Evolutionary conservation across 2,113 vertebrate genomes (phyloP).

Genomic region (Vidua chalybeata): DNA sequence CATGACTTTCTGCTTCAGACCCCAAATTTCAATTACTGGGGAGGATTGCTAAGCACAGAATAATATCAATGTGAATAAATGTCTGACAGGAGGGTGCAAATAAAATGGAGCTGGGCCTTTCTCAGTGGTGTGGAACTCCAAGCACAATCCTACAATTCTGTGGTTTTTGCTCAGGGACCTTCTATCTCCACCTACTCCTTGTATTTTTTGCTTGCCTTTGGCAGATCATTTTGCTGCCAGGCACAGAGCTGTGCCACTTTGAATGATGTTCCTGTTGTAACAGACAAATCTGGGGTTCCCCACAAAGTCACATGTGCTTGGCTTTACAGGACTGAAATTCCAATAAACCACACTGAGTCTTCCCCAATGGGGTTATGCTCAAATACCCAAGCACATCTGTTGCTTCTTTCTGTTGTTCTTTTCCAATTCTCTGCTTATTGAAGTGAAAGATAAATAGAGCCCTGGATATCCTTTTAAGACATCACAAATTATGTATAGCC

Average conservation of each 20-base stretch:
- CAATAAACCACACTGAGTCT: not conserved
- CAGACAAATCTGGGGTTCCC: no score
- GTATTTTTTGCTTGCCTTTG: not conserved
- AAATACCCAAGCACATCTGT: not conserved
- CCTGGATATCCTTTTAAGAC: not conserved
- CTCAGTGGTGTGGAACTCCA: not conserved
- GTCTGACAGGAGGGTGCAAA: not conserved
- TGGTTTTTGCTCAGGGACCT: rapidly evolving
- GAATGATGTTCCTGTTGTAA: not conserved
- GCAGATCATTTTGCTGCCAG: not conserved
- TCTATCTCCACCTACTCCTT: not conserved
- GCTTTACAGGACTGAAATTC: not conserved
- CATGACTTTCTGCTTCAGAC: not conserved
- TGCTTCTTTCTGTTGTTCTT: not conserved
- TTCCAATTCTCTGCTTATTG: not conserved
- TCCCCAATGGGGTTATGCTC: not conserved
- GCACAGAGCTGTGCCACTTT: rapidly evolving
- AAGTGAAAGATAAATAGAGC: not conserved
- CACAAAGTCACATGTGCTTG: not conserved
- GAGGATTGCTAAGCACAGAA: rapidly evolving
- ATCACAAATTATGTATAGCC: not conserved
- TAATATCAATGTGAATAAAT: not conserved
- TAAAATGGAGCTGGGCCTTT: not conserved
- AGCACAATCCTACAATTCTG: not conserved
- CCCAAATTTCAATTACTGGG: not conserved